Evolutionary conservation across 2,888 invertebrate genomes (phyloP), one percentile per base, ranked within the genome.

Genomic region (Bembecia ichneumoniformis): DNA sequence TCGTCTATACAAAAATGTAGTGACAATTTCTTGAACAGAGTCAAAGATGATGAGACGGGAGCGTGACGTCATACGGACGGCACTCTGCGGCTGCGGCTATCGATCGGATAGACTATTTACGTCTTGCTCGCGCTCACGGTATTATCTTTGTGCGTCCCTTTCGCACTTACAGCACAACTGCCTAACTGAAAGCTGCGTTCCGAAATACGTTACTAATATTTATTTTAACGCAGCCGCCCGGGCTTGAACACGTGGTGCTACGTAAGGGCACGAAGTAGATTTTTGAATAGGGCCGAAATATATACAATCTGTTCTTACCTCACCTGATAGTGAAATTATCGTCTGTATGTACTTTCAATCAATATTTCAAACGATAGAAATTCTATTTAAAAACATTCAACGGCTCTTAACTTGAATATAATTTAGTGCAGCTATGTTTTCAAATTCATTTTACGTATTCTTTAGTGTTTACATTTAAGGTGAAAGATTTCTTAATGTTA

Each of bases 51-150:
- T 84, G 84, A 84, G 86, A 84, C 84, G 71, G 72, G 65, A 61
- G 66, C 68, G 79, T 86, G 87, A 86, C 87, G 87, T 86, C 86
- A 86, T 79, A 66, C 72, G 72, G 74, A 75, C 80, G 71, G 74
- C 76, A 77, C 79, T 87, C 84, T 86, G 87, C 87, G 86, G 83
- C 87, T 87, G 87, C 86, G 87, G 84, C 83, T 87, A 87, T 87
- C 83, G 87, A 87, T 84, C 86, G 78, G 76, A 71, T 71, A 68
- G 71, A 72, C 64, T 80, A 66, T 71, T 70, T 66, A 65, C 69
- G 68, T 81, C 79, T 72, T 74, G 65, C 73, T 80, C 80, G 61
- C 69, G 55, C 79, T 61, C 62, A 60, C 58, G 61, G 62, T 61
- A 66, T 64, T 63, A 66, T 64, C 66, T 68, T 57, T 58, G 54